Conservation (phyloP, 2,113 vertebrate genomes). For the Heloderma charlesbogerti region DNA sequence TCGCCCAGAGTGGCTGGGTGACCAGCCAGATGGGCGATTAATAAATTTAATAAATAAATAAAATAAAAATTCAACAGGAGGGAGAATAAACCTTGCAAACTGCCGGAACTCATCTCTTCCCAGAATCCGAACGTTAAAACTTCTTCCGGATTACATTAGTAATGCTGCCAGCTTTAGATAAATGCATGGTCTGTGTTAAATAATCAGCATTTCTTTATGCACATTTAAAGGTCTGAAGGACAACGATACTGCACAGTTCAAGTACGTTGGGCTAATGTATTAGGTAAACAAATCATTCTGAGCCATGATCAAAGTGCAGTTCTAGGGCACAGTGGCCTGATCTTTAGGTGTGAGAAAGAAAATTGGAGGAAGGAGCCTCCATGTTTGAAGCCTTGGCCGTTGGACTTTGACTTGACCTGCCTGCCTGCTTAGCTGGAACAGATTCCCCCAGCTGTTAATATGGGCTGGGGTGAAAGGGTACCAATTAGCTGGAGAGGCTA, state of each 20-base stretch:
- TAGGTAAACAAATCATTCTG: constrained; percentile 71
- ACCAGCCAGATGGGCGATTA: too few relatives aligned
- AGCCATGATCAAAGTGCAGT: constrained; percentile 57
- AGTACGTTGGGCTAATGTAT: constrained; percentile 61
- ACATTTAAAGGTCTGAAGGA: constrained; percentile 50
- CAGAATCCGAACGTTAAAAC: constrained; percentile 37
- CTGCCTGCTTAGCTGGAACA: constrained; percentile 68
- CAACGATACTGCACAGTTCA: constrained; percentile 66
- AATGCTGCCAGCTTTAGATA: constrained; percentile 59
- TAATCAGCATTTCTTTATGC: constrained; percentile 26
- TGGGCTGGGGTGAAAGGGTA: constrained; percentile 87
- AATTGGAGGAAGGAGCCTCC: constrained; percentile 73
- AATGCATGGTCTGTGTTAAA: constrained; percentile 40
- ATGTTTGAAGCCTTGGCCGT: constrained; percentile 70
- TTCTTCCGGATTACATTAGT: constrained; percentile 60
- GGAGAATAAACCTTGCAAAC: constrained; percentile 38
- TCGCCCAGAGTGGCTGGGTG: too few relatives aligned
- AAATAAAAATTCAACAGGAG: constrained; percentile 43
- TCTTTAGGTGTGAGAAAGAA: constrained; percentile 77
- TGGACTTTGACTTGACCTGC: constrained; percentile 74
- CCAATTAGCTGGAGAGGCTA: constrained; percentile 90
- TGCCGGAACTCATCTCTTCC: neutral
- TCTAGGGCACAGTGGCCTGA: constrained; percentile 66
- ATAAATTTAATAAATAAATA: too few relatives aligned
- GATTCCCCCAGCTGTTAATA: constrained; percentile 72